A percentile compares a stretch with the other conserved stretches of the same genome.
phyloP scores from a whole-genome alignment of 2,113 vertebrate species.

The Lepus europaeus region DNA sequence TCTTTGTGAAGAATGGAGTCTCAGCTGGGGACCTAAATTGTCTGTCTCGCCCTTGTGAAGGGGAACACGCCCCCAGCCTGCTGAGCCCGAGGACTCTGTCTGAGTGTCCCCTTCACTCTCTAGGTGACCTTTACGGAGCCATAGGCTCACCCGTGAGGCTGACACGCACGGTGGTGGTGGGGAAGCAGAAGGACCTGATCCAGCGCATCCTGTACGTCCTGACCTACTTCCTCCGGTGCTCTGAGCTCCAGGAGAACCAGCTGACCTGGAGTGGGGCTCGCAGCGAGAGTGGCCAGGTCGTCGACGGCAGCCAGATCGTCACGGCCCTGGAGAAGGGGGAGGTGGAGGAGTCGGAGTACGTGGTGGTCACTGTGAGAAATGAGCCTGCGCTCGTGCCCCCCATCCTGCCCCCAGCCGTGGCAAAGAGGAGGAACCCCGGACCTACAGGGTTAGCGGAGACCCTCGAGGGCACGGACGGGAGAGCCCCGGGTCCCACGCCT shows the following conservation, averaged over 20 bases:
- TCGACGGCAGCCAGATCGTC: conserved; percentile 86
- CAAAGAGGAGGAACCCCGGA: conserved; percentile 55
- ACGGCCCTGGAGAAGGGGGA: conserved; percentile 91
- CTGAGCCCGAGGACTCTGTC: conserved; percentile 1
- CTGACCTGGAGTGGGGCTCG: conserved; percentile 81
- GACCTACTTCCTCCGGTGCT: conserved; percentile 93
- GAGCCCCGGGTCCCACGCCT: conserved; percentile 52
- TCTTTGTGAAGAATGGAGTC: neutral
- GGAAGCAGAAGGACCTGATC: conserved; percentile 92
- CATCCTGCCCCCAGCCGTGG: conserved; percentile 77
- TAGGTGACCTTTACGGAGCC: conserved; percentile 93
- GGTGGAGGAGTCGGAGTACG: conserved; percentile 92
- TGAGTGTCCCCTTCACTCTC: conserved; percentile 18
- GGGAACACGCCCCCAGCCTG: fast-evolving
- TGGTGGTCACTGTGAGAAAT: conserved; percentile 89
- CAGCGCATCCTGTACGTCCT: conserved; percentile 91
- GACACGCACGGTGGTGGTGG: conserved; percentile 92
- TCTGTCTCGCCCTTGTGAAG: neutral
- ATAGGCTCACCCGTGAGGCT: conserved; percentile 92
- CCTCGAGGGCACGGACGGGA: conserved; percentile 50
- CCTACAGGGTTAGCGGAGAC: conserved; percentile 20
- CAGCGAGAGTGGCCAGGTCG: conserved; percentile 83
- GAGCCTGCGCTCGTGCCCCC: conserved; percentile 89
- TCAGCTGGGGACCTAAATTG: neutral
- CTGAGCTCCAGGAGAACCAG: conserved; percentile 93